Conservation (phyloP, 1,140 invertebrate genomes). For the Drosophila pallidifrons region DNA sequence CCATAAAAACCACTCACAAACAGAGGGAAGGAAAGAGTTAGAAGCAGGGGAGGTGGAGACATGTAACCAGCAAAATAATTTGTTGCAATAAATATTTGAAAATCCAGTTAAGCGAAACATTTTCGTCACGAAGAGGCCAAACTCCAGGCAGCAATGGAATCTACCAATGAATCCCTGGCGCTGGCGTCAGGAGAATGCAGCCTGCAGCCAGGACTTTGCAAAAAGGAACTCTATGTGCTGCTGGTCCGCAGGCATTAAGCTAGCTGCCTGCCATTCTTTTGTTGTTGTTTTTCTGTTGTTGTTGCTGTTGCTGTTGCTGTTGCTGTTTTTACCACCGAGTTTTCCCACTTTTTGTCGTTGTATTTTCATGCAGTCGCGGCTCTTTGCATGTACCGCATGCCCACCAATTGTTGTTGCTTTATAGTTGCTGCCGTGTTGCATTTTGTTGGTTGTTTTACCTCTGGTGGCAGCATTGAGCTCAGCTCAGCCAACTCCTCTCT, state of each 20-base stretch:
- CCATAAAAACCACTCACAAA: slow-evolving; percentile 70
- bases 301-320: neutral
- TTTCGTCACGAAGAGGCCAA: slow-evolving; percentile 77
- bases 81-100: slow-evolving; percentile 83
- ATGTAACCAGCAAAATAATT: slow-evolving; percentile 78
- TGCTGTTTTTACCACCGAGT: neutral
- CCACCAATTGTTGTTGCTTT: slow-evolving; percentile 38
- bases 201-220: neutral
- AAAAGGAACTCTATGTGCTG: slow-evolving; percentile 13
- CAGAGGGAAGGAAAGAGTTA: neutral
- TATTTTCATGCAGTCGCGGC: slow-evolving; percentile 56
- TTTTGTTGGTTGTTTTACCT: slow-evolving; percentile 51
- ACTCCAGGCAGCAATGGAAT: slow-evolving; percentile 39
- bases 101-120: slow-evolving; percentile 82
- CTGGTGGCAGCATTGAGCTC: slow-evolving; percentile 4
- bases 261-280: neutral
- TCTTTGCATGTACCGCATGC: slow-evolving; percentile 66
- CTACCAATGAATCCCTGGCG: slow-evolving; percentile 20
- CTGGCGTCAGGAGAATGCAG: slow-evolving; percentile 4
- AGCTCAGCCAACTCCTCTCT: neutral
- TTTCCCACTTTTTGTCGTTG: slow-evolving; percentile 31
- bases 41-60: slow-evolving; percentile 36
- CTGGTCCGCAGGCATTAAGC: slow-evolving; percentile 19
- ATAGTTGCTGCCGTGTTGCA: slow-evolving; percentile 65
- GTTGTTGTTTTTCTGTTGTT: neutral